Percentiles rank a stretch among this genome's conserved stretches.
Evolutionary conservation across 2,113 vertebrate species (phyloP).

Genomic region (Rynchops niger): DNA sequence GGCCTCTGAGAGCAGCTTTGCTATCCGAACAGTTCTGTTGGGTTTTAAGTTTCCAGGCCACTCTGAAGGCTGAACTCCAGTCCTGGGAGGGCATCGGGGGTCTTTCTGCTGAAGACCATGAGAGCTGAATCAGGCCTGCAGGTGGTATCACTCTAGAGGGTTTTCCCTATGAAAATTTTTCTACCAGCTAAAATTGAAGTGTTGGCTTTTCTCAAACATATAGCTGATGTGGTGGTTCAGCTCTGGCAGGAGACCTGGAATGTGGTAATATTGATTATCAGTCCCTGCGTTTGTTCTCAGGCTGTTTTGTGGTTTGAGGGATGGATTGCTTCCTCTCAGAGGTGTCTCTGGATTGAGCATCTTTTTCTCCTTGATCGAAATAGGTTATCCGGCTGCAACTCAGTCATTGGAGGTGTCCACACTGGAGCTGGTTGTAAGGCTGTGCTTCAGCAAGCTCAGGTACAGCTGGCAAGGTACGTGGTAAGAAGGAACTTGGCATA

Average conservation of each 20-base stretch:
- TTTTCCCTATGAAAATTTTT: not conserved
- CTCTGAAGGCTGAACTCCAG: not conserved
- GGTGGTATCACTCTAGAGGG: not conserved
- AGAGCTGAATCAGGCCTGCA: not conserved
- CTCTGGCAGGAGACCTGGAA: not conserved
- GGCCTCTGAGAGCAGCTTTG: not conserved
- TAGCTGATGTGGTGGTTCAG: not conserved
- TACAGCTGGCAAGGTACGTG: not conserved
- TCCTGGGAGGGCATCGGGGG: not conserved
- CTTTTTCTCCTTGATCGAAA: not conserved
- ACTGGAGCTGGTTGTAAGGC: too few relatives aligned
- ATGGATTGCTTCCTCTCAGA: not conserved
- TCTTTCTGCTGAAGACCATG: not conserved
- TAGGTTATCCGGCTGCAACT: not conserved
- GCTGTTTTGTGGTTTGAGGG: not conserved
- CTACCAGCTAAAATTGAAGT: not conserved
- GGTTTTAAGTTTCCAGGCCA: not conserved
- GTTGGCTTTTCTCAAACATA: not conserved
- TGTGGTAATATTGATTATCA: not conserved
- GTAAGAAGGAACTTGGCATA: not conserved
- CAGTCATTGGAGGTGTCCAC: not conserved
- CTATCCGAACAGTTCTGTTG: accelerated
- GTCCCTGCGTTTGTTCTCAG: not conserved
- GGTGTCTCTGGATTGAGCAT: not conserved
- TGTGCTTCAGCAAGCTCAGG: not conserved